Evolutionary conservation across 2,888 invertebrate species (phyloP).

Genomic region (Lithophane semibrunnea): DNA sequence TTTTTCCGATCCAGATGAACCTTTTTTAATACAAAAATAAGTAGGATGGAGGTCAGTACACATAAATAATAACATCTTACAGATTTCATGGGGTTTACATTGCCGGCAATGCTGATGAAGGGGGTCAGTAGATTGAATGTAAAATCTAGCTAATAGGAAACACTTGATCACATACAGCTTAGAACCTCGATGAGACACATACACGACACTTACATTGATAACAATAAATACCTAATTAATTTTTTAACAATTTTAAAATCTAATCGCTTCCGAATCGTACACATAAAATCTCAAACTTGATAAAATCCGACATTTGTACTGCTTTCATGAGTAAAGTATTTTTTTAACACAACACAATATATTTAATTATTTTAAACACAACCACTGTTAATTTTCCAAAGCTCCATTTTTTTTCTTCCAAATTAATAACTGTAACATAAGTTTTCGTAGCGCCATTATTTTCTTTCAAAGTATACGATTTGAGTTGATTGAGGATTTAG

Average conservation of each 20-base stretch:
- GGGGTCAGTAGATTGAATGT: constrained; percentile 1
- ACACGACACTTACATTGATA: constrained; percentile 1
- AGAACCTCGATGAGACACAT: not conserved
- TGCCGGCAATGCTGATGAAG: not conserved
- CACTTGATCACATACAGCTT: constrained; percentile 18
- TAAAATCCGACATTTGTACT: constrained; percentile 7
- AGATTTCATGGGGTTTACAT: not conserved
- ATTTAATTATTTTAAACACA: not conserved
- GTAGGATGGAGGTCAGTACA: not conserved
- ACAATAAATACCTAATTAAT: not conserved
- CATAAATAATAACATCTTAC: not conserved
- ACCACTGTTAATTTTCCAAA: not conserved
- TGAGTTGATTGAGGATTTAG: not conserved
- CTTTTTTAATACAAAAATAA: not conserved
- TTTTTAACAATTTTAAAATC: not conserved
- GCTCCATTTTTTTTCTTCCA: not conserved
- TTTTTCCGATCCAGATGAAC: not conserved
- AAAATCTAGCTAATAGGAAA: constrained; percentile 9
- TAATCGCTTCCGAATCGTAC: not conserved
- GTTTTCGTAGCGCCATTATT: not conserved
- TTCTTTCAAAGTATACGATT: not conserved
- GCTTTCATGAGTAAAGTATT: constrained; percentile 36
- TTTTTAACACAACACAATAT: not conserved
- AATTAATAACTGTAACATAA: not conserved
- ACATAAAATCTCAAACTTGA: not conserved